Evolutionary conservation across 2,797 vertebrate genomes (phyloP).

Genomic region (Novumbra hubbsi): DNA sequence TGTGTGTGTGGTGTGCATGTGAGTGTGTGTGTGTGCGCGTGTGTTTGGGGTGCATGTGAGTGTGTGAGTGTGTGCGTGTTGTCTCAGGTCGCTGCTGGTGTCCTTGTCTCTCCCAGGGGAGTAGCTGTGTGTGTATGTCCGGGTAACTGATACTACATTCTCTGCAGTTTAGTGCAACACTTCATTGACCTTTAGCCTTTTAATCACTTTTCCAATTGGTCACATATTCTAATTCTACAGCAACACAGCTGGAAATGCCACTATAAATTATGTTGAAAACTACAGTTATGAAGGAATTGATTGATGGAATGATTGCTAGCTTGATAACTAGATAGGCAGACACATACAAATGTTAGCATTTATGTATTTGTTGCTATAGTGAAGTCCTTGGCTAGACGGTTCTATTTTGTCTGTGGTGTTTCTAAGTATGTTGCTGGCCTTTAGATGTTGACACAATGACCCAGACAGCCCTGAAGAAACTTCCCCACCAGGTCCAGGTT

Average conservation of each 20-base stretch:
- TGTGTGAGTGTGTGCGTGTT: constrained; percentile 1
- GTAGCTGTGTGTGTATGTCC: constrained; percentile 39
- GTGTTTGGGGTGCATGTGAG: constrained; percentile 1
- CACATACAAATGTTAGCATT: not conserved
- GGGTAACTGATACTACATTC: constrained; percentile 64
- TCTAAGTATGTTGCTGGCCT: not conserved
- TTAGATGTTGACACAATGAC: constrained; percentile 10
- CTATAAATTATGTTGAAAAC: not conserved
- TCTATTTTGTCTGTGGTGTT: not conserved
- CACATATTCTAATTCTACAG: constrained; percentile 52
- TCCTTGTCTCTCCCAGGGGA: constrained; percentile 43
- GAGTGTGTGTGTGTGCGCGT: constrained; percentile 15
- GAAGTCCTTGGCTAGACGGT: not conserved
- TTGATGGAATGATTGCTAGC: not conserved
- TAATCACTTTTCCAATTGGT: constrained; percentile 66
- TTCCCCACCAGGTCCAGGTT: constrained; percentile 14
- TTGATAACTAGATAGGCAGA: not conserved
- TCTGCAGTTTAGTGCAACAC: constrained; percentile 59
- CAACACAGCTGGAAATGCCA: constrained; percentile 19
- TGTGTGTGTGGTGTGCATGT: constrained; percentile 23
- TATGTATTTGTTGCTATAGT: not conserved
- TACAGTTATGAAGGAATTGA: not conserved
- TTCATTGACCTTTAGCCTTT: constrained; percentile 68
- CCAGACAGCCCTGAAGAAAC: constrained; percentile 5
- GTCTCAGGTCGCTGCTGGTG: constrained; percentile 63